These are phyloP conservation scores for Lycorma delicatula DNA, from an alignment of 1,140 invertebrate genomes.

Conservation along the genomic window DNA sequence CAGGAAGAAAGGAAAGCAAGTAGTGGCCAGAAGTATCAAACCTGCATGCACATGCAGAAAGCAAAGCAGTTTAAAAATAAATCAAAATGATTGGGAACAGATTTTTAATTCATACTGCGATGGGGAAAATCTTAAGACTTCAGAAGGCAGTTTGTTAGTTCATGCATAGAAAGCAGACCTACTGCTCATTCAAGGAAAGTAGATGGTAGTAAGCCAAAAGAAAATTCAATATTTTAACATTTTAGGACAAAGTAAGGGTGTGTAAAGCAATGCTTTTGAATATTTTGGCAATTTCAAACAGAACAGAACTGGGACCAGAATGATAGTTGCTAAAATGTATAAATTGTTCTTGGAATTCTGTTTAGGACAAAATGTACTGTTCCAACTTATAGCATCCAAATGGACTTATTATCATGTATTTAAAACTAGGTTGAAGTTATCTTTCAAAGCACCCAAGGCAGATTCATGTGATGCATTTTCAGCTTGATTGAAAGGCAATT, in stretches of 20 bases:
- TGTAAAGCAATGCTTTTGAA: conserved; percentile 6
- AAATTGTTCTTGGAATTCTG: neutral
- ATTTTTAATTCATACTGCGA: conserved; percentile 6
- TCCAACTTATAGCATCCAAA: conserved; percentile 1
- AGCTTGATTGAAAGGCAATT: too few species aligned
- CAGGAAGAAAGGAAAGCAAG: neutral
- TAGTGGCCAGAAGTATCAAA: neutral
- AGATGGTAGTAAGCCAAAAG: conserved; percentile 4
- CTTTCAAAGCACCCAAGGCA: too few species aligned
- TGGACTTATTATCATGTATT: neutral
- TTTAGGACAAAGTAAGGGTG: conserved; percentile 5
- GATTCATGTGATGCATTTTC: too few species aligned
- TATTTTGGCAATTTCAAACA: conserved; percentile 12
- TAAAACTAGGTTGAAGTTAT: too few species aligned
- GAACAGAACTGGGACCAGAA: conserved; percentile 2
- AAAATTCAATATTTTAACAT: conserved; percentile 7
- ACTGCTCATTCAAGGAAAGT: conserved; percentile 4
- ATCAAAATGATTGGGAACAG: neutral
- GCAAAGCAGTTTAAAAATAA: neutral
- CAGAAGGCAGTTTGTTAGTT: conserved; percentile 10
- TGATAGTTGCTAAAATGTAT: conserved; percentile 10
- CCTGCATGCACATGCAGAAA: conserved; percentile 8
- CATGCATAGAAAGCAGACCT: neutral
- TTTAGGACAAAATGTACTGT: neutral
- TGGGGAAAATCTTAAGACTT: conserved; percentile 4